These are phyloP conservation scores for Meta bourneti DNA, from an alignment of 2,888 invertebrate species.

Conservation along the genomic window DNA sequence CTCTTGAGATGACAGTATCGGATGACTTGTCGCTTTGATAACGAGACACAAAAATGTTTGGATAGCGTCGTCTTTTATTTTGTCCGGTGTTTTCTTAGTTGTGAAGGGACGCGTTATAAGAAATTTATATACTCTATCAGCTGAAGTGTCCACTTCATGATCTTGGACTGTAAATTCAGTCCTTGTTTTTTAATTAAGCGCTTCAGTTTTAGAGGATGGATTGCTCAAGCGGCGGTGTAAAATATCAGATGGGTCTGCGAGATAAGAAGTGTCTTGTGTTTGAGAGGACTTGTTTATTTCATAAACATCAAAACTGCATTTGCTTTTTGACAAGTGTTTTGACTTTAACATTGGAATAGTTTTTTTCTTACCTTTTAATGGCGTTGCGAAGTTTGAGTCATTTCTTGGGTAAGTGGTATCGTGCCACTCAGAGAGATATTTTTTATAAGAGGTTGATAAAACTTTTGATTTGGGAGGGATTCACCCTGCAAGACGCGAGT, in stretches of 20 bases:
- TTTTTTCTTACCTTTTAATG: neutral
- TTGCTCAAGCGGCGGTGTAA: neutral
- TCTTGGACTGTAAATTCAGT: neutral
- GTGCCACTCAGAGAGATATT: too few species aligned
- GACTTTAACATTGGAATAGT: neutral
- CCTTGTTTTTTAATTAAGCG: neutral
- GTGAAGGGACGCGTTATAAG: neutral
- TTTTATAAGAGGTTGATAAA: too few species aligned
- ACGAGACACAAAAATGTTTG: slow-evolving; percentile 43
- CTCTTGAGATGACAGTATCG: neutral
- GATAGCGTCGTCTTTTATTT: slow-evolving; percentile 8
- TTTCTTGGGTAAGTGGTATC: too few species aligned
- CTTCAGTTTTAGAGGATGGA: neutral
- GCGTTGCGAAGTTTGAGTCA: too few species aligned
- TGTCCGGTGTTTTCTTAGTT: neutral
- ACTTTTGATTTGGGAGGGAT: too few species aligned
- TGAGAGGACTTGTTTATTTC: neutral
- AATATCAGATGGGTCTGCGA: neutral
- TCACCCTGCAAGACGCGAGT: too few species aligned
- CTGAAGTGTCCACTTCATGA: neutral
- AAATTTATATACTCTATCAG: neutral
- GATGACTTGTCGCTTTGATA: slow-evolving; percentile 35
- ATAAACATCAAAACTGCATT: neutral
- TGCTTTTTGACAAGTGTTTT: neutral
- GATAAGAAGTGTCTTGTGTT: neutral